phyloP scores from a whole-genome alignment of 1,140 invertebrate species.

The Nasonia giraulti region DNA sequence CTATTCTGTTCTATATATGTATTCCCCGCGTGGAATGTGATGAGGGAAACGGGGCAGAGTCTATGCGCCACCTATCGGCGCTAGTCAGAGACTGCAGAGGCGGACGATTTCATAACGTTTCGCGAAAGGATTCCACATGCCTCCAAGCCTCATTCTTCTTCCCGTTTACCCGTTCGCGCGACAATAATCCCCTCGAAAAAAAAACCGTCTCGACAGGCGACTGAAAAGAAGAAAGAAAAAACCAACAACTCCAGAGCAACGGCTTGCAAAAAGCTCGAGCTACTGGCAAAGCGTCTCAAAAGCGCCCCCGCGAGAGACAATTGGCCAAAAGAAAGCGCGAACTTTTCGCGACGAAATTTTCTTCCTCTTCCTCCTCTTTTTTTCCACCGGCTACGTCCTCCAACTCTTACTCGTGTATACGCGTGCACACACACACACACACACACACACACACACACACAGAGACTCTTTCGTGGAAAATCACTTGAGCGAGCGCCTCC shows the following conservation, averaged over 20 bases:
- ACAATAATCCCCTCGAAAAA: neutral
- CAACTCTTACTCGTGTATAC: neutral
- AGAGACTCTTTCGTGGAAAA: constrained; percentile 24
- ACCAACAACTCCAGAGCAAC: neutral
- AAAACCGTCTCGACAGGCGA: neutral
- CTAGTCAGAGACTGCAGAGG: too few relatives aligned
- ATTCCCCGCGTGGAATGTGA: too few relatives aligned
- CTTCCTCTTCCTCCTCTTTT: neutral
- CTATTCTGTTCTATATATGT: too few relatives aligned
- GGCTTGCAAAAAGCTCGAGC: neutral
- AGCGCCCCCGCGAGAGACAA: constrained; percentile 9
- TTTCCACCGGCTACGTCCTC: neutral
- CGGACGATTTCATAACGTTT: too few relatives aligned
- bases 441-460: too few relatives aligned
- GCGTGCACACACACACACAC: too few relatives aligned
- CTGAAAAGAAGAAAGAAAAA: neutral
- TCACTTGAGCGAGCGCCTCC: constrained; percentile 27
- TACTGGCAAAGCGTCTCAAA: neutral
- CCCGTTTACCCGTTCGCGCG: too few relatives aligned
- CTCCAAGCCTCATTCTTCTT: too few relatives aligned
- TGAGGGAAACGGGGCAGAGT: too few relatives aligned
- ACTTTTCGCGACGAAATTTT: constrained; percentile 25
- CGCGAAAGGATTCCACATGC: too few relatives aligned
- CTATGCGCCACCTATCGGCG: too few relatives aligned
- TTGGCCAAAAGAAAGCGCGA: constrained; percentile 15